Conservation (phyloP, 2,113 vertebrate genomes). For the Mandrillus leucophaeus region DNA sequence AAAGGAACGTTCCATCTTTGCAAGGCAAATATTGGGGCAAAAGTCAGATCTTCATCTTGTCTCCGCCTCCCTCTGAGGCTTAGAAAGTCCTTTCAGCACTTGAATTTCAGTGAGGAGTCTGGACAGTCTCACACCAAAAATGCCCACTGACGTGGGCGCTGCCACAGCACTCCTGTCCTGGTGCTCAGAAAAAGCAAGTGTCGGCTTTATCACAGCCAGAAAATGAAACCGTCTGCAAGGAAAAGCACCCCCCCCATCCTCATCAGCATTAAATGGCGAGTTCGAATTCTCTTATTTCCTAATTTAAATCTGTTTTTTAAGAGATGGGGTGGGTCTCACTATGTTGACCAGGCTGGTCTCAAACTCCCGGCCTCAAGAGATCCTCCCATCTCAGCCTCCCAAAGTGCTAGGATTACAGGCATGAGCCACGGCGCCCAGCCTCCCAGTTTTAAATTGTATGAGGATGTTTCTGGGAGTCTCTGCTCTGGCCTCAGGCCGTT, state of each 20-base stretch:
- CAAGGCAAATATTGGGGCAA: not conserved
- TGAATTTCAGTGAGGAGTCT: not conserved
- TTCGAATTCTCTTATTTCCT: not conserved
- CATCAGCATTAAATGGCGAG: too few species aligned
- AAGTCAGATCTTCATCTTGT: not conserved
- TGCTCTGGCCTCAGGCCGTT: not conserved
- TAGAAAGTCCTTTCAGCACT: not conserved
- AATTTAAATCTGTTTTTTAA: not conserved
- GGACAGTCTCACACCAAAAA: not conserved
- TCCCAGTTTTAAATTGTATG: not conserved
- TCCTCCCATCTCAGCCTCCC: too few species aligned
- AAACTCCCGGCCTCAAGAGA: too few species aligned
- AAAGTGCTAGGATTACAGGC: too few species aligned
- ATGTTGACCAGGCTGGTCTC: too few species aligned
- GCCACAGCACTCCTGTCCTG: not conserved
- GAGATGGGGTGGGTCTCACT: too few species aligned
- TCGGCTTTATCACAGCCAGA: too few species aligned
- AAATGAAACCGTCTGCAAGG: not conserved
- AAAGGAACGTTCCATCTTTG: too few species aligned
- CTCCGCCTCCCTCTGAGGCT: not conserved
- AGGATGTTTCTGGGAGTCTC: not conserved
- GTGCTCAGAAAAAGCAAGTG: not conserved
- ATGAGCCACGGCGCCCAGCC: too few species aligned
- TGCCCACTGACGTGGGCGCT: rapidly evolving
- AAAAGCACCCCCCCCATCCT: not conserved